Evolutionary conservation across 2,888 invertebrate species (phyloP), one percentile per base, ranked within the genome.

Genomic region (Nebria brevicollis): DNA sequence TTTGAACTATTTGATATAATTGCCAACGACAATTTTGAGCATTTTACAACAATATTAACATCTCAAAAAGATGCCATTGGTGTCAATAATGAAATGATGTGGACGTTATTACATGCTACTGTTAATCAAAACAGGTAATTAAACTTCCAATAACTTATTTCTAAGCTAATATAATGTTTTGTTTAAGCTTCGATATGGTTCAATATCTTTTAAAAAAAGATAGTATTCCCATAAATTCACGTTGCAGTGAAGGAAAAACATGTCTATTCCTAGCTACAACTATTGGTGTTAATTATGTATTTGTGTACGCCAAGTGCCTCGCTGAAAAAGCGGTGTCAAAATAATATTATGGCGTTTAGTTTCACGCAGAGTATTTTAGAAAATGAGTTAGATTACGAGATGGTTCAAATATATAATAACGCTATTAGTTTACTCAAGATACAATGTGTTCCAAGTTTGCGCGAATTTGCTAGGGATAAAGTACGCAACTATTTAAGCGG

Each of bases 121-220:
- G 64, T 80, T 7, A 68, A 43, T 70, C 43, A 54, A 13, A 80
- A 75, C n/a, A 80, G 75, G 75, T 80, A 20, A 7, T 15, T 79
- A 20, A 78, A 26, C 43, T 1, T 10, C 43, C 7, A 8, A 43
- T 13, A 6, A 72, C 3, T 25, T 13, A 34, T 10, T 72, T 13
- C 0, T 26, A 66, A 7, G 15, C 25, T n/a, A 20, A 66, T 66
- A 20, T 66, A 66, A 20, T 20, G 15, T 11, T 11, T 66, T 15
- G 54, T 79, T 76, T 66, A 70, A 82, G 82, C 10, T 42, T 75
- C n/a, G 81, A 82, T 26, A 77, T 81, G 72, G 66, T 81, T n/a
- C 20, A 74, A n/a, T 77, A 77, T 43, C 54, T 82, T 26, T 66
- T 82, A 13, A 64, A 64, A 66, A 68, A 73, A 26, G 70, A 81